Conservation (phyloP, 1,140 invertebrate species). For the Bathynomus jamesi region DNA sequence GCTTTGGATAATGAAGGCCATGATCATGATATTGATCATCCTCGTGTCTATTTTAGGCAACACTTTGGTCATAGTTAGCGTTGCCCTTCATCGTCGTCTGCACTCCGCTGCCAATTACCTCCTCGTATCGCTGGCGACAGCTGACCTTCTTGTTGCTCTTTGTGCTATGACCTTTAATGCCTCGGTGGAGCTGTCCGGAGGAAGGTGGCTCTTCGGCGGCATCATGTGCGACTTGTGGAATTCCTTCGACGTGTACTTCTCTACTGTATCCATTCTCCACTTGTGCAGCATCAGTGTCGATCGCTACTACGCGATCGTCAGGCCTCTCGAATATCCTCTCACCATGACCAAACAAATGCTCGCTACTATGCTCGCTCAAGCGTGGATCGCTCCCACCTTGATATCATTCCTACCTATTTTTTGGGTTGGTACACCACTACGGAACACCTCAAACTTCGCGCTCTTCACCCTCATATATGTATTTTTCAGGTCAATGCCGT, state of each 20-base stretch:
- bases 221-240: constrained; percentile 91
- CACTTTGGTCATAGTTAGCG: constrained; percentile 71
- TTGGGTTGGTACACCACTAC: constrained; percentile 79
- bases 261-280: constrained; percentile 82
- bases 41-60: constrained; percentile 78
- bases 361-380: constrained; percentile 56
- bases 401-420: constrained; percentile 92
- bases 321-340: constrained; percentile 76
- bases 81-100: constrained; percentile 60
- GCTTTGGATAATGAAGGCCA: constrained; percentile 62
- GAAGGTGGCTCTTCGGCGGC: constrained; percentile 73
- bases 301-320: constrained; percentile 76
- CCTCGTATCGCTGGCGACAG: constrained; percentile 83
- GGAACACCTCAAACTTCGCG: constrained; percentile 77
- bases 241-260: constrained; percentile 53
- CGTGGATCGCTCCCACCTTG: constrained; percentile 82
- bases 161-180: constrained; percentile 93
- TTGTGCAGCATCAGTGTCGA: constrained; percentile 83
- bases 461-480: constrained; percentile 23
- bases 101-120: constrained; percentile 88
- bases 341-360: constrained; percentile 75
- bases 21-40: constrained; percentile 74
- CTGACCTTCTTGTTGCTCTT: constrained; percentile 84
- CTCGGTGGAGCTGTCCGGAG: constrained; percentile 65
- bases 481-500: constrained; percentile 78